Base-by-base conservation (phyloP, 1,140 invertebrate species). In the Ostrea denselamellosa region DNA sequence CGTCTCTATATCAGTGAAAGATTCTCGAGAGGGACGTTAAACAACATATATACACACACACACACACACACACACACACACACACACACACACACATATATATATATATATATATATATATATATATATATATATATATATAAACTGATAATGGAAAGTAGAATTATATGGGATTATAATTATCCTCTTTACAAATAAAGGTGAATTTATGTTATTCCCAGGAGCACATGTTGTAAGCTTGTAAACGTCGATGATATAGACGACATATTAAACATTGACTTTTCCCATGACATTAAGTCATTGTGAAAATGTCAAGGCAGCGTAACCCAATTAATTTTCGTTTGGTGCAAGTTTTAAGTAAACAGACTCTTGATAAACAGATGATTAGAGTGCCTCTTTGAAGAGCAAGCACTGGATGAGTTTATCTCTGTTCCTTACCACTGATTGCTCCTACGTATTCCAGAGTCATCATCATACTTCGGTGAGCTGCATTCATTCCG, bases 301-400 rank as follows among this genome's bases (percentile, higher is more conserved):
- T 77, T 22, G 28, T 77, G 68, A 77, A 25, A 77, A 34, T 17
- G 68, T 34, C 14, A 12, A 77, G 34, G 25, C 9, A 34, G 28
- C 9, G 34, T 77, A 77, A 77, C 28, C 68, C 25, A 77, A 77
- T 77, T 77, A 77, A 77, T 77, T 25, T 28, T 77, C 68, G 68
- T 77, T 77, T 44, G 68, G 28, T 77, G 68, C 68, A 77, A 34
- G 68, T 77, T 77, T 77, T 34, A 77, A 77, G 68, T 28, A 62
- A 62, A 62, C 68, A 28, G 22, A 12, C 7, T 77, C 14, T 22
- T 28, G 28, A 25, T 14, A 77, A 77, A 34, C 68, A 77, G 1
- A 3, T 8, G 28, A 25, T 77, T 77, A 77, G 68, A 28, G 25
- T 9, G 25, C 28, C 12, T 77, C 68, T 14, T 77, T 10, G 28